A percentile compares a stretch with the other conserved stretches of the same genome.
These are phyloP conservation scores for Drosophila ogumai DNA, from an alignment of 1,140 invertebrate genomes.

Conservation along the genomic window DNA sequence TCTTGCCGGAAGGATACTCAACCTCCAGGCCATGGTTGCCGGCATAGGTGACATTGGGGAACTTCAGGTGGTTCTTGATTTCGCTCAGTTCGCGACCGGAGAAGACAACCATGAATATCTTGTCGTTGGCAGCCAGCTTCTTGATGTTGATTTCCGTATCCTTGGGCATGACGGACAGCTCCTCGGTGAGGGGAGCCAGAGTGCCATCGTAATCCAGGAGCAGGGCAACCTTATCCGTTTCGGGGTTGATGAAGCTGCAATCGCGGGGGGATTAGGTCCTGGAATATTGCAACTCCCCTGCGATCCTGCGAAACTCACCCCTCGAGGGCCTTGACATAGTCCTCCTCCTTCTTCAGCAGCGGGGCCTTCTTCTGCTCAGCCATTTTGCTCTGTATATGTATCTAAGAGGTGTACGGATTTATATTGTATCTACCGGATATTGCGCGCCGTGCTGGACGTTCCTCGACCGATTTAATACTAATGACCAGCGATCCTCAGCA, in stretches of 20 bases:
- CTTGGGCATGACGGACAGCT: constrained; percentile 92
- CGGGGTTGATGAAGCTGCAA: constrained; percentile 76
- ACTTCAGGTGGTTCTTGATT: constrained; percentile 95
- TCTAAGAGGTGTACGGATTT: constrained; percentile 12
- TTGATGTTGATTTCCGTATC: constrained; percentile 94
- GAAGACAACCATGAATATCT: constrained; percentile 94
- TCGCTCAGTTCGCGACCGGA: constrained; percentile 94
- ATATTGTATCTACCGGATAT: constrained; percentile 72
- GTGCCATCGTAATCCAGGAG: constrained; percentile 96
- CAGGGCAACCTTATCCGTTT: constrained; percentile 87
- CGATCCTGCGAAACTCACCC: constrained; percentile 59
- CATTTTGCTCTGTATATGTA: constrained; percentile 54
- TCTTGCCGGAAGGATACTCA: constrained; percentile 94
- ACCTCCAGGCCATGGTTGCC: constrained; percentile 96
- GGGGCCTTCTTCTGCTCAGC: constrained; percentile 84
- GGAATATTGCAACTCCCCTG: not conserved
- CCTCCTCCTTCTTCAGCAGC: constrained; percentile 80
- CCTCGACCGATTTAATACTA: constrained; percentile 84
- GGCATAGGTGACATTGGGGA: constrained; percentile 95
- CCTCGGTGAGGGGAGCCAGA: constrained; percentile 93
- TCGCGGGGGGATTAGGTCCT: constrained; percentile 3
- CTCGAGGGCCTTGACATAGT: constrained; percentile 80
- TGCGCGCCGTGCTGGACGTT: constrained; percentile 80
- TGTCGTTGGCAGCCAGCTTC: constrained; percentile 92
- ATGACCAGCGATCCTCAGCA: constrained; percentile 54